These are phyloP conservation scores for Puffinus mauretanicus DNA, from an alignment of 2,113 vertebrate species.

Conservation along the genomic window DNA sequence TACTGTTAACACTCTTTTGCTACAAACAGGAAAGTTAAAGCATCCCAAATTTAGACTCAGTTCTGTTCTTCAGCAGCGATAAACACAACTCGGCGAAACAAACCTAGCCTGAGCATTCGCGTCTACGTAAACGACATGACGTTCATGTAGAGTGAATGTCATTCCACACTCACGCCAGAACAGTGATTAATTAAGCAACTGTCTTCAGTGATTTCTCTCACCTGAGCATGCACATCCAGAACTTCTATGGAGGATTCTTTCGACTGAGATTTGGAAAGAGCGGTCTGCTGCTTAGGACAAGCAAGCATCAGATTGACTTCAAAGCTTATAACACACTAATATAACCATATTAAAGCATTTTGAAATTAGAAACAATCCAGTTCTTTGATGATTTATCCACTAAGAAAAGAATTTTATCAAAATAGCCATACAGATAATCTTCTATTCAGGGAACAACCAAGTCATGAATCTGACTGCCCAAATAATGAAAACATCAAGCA, in stretches of 20 bases:
- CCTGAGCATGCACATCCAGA: neutral
- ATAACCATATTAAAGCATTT: neutral
- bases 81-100: neutral
- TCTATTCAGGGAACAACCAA: neutral
- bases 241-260: neutral
- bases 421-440: neutral
- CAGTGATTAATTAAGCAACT: slow-evolving; percentile 26
- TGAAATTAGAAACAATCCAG: neutral
- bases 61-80: neutral
- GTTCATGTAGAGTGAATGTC: neutral
- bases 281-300: neutral
- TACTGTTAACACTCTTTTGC: neutral
- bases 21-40: neutral
- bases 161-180: neutral
- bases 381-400: neutral
- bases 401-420: neutral
- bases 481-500: neutral
- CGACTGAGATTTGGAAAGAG: neutral
- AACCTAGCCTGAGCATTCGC: neutral
- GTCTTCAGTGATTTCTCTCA: neutral
- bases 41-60: neutral
- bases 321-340: neutral
- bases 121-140: neutral
- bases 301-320: neutral
- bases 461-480: rapidly evolving